Evolutionary conservation across 2,797 vertebrate genomes (phyloP), one percentile per base, ranked within the genome.

Genomic region (Macropodus opercularis): DNA sequence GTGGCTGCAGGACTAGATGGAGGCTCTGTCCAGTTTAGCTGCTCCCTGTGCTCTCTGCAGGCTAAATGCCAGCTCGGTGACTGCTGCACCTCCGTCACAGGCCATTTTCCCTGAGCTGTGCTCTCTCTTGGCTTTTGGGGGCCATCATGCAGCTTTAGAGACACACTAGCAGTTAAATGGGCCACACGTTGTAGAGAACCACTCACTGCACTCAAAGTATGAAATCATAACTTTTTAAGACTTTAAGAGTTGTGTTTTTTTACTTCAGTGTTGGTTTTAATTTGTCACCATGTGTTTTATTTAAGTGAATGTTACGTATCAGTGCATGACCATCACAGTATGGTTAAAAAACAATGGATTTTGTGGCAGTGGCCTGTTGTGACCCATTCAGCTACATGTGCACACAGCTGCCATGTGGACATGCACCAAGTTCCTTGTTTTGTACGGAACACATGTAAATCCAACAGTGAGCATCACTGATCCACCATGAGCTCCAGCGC

Each of bases 11-110:
- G 54, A 77, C 75, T 61, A 65, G 71, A 79, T 72, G 83, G 72
- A 83, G 81, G 75, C 75, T 65, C 78, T 69, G 46, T 73, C 52
- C 58, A 77, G 73, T 72, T 42, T 4, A 57, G 50, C 61, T 75
- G 52, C 81, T 87, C 85, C 82, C 87, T 87, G 82, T 60, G 59
- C 63, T 72, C 63, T 41, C 35, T 39, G 40, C 60, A 39, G 58
- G 48, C 57, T 85, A 69, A 90, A 74, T 74, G 85, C 77, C 84
- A 85, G 83, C 69, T 77, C 54, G 42, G 78, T 82, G 83, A 85
- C 88, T 62, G 54, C 59, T 63, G 44, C 23, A 15, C 15, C 55
- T 63, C 8, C 22, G 69, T 72, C 69, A 49, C 9, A 41, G 62
- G 71, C 55, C 62, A 50, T 83, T 81, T 73, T 70, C 48, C 54